Percentiles rank a stretch among this genome's conserved stretches.
Conservation (phyloP, 2,113 vertebrate species). For the Ovibos moschatus region DNA sequence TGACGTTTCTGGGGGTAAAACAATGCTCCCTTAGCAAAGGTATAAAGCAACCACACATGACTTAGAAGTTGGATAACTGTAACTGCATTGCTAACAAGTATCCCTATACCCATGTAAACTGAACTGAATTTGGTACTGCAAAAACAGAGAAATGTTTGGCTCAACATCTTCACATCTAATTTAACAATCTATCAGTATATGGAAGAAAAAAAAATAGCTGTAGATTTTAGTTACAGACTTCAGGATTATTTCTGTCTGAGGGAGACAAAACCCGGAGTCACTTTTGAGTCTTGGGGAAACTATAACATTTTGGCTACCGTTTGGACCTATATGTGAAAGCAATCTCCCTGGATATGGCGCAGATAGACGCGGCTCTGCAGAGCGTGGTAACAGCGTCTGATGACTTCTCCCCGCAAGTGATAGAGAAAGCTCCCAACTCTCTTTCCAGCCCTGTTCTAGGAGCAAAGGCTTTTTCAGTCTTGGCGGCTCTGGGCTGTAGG, state of each 20-base stretch:
- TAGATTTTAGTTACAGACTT: not conserved
- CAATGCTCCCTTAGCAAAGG: not conserved
- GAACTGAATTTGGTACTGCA: not conserved
- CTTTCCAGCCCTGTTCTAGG: not conserved
- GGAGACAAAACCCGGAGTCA: not conserved
- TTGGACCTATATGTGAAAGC: not conserved
- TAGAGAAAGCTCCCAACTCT: fast-evolving
- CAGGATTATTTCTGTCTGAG: not conserved
- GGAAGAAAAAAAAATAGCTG: not conserved
- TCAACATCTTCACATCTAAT: not conserved
- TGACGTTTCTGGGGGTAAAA: too few relatives aligned
- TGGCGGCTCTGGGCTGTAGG: fast-evolving
- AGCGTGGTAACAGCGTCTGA: fast-evolving
- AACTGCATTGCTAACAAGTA: too few relatives aligned
- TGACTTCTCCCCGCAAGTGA: fast-evolving
- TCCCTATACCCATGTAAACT: too few relatives aligned
- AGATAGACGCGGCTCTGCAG: fast-evolving
- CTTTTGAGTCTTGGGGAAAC: not conserved
- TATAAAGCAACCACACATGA: too few relatives aligned
- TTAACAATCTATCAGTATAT: fast-evolving
- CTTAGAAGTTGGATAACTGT: not conserved
- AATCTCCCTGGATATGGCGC: not conserved
- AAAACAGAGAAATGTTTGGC: not conserved
- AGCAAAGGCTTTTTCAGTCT: not conserved
- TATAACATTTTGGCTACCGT: fast-evolving